phyloP scores from a whole-genome alignment of 2,113 vertebrate genomes.

The Castor canadensis region DNA sequence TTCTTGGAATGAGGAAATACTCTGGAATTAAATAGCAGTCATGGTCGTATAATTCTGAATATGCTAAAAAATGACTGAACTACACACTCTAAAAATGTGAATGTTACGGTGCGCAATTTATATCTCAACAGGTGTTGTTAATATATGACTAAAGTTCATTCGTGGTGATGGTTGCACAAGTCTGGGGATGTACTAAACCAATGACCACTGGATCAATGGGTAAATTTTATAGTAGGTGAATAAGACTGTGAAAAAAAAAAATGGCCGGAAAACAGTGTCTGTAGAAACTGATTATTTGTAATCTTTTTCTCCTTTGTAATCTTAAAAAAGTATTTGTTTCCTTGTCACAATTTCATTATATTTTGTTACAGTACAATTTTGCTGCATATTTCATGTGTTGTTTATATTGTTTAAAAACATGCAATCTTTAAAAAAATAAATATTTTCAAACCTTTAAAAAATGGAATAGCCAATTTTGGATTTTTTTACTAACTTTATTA shows the following conservation, averaged over 20 bases:
- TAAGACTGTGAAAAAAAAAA: background rate
- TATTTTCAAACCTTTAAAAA: background rate
- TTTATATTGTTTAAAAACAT: background rate
- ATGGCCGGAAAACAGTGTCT: background rate
- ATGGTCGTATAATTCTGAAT: too few relatives aligned
- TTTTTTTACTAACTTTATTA: background rate
- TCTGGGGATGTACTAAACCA: background rate
- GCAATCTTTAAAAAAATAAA: background rate
- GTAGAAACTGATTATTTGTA: background rate
- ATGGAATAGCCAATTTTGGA: background rate
- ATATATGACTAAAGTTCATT: background rate
- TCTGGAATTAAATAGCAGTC: too few relatives aligned
- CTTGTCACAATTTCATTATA: background rate
- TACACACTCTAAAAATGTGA: too few relatives aligned
- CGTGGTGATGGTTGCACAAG: background rate
- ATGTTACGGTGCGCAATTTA: too few relatives aligned
- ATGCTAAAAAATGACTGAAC: too few relatives aligned
- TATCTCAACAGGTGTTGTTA: background rate
- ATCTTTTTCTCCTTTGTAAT: background rate
- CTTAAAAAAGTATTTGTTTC: background rate
- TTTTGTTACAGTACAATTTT: background rate
- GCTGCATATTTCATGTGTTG: background rate
- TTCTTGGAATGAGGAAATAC: too few relatives aligned
- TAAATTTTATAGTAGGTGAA: constrained; percentile 23
- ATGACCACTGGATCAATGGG: background rate